Evolutionary conservation across 1,140 invertebrate species (phyloP).

Genomic region (Galendromus occidentalis): DNA sequence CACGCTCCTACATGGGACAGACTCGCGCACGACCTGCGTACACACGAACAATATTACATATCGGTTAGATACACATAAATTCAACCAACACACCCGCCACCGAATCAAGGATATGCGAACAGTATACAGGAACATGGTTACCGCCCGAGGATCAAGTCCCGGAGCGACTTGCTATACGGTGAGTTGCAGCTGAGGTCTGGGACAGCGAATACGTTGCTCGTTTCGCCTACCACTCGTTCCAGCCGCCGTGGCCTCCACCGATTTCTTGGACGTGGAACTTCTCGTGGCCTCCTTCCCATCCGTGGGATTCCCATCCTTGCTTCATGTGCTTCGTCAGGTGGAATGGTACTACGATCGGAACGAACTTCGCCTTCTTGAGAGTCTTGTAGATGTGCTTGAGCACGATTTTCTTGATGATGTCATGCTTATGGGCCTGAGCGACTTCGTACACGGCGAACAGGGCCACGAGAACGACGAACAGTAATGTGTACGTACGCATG

Average conservation of each 20-base stretch:
- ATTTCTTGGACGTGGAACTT: constrained; percentile 5
- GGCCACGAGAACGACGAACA: too few relatives aligned
- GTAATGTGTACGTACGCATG: too few relatives aligned
- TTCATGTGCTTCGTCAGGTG: not conserved
- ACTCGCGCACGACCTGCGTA: too few relatives aligned
- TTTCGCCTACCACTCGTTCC: not conserved
- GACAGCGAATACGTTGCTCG: not conserved
- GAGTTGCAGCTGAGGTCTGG: too few relatives aligned
- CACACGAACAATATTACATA: too few relatives aligned
- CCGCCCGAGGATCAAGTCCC: too few relatives aligned
- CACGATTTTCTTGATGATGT: constrained; percentile 6
- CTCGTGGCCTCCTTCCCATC: constrained; percentile 6
- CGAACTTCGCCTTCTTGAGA: constrained; percentile 1
- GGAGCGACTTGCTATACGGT: too few relatives aligned
- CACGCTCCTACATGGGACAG: too few relatives aligned
- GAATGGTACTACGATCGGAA: not conserved
- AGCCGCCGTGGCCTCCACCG: constrained; percentile 3
- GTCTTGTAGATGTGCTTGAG: constrained; percentile 1
- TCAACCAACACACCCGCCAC: too few relatives aligned
- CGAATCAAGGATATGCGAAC: too few relatives aligned
- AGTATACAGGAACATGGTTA: too few relatives aligned
- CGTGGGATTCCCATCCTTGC: not conserved
- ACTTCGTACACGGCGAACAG: not conserved
- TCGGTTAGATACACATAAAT: too few relatives aligned
- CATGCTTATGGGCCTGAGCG: not conserved